Evolutionary conservation across 2,113 vertebrate species (phyloP).

Genomic region (Stigmatopora nigra): DNA sequence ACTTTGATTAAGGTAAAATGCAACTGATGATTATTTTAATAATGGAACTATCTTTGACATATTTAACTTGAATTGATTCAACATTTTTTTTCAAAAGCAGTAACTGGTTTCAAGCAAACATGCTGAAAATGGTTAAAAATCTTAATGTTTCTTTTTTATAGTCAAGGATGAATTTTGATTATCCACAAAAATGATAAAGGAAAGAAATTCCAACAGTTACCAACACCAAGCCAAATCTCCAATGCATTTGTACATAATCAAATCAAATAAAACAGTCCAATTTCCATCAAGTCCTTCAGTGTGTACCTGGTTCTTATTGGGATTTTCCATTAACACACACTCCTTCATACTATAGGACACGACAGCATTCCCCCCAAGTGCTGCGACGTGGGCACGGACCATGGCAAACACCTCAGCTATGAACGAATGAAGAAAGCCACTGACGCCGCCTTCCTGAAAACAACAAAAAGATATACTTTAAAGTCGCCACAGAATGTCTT

Average conservation of each 20-base stretch:
- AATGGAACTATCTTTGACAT: too few species aligned
- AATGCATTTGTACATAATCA: not conserved
- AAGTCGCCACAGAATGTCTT: too few species aligned
- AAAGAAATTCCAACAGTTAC: not conserved
- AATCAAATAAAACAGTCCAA: not conserved
- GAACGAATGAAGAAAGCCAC: slow-evolving; percentile 93
- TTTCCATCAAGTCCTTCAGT: not conserved
- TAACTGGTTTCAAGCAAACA: too few species aligned
- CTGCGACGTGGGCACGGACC: slow-evolving; percentile 93
- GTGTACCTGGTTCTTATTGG: slow-evolving; percentile 96
- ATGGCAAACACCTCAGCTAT: slow-evolving; percentile 97
- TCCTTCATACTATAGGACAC: slow-evolving; percentile 99
- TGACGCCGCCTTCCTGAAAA: slow-evolving; percentile 90
- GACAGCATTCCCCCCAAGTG: slow-evolving; percentile 91
- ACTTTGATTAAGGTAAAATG: not conserved
- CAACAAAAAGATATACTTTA: not conserved
- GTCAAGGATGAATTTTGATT: too few species aligned
- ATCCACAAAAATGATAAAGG: too few species aligned
- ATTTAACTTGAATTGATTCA: too few species aligned
- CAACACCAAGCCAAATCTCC: not conserved
- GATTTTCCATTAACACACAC: slow-evolving; percentile 97
- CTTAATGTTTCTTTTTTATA: too few species aligned
- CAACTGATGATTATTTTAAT: too few species aligned
- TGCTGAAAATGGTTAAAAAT: too few species aligned
- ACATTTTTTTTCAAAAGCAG: too few species aligned